phyloP scores from a whole-genome alignment of 1,140 invertebrate species.

The Drosophila rhopaloa region DNA sequence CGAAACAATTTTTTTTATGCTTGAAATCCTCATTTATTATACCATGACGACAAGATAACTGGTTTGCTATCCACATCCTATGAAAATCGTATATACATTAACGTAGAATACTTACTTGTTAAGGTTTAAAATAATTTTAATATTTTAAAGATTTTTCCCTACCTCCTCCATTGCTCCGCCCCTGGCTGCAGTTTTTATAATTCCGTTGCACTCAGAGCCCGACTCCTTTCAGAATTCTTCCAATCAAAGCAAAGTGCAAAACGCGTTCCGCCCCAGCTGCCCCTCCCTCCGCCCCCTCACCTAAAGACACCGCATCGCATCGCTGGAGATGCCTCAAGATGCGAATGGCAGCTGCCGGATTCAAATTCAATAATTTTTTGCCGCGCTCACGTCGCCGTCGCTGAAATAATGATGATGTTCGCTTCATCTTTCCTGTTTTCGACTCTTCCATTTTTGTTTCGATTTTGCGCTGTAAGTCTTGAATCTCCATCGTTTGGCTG shows the following conservation, averaged over 20 bases:
- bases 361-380: conserved; percentile 68
- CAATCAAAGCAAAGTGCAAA: conserved; percentile 56
- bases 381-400: conserved; percentile 27
- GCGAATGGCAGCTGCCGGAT: conserved; percentile 56
- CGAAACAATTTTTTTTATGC: too few relatives aligned
- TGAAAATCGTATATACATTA: too few relatives aligned
- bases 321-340: conserved; percentile 19
- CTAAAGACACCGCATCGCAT: not conserved
- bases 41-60: too few relatives aligned
- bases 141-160: not conserved
- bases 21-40: too few relatives aligned
- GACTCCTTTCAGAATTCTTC: conserved; percentile 34
- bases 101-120: too few relatives aligned
- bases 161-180: conserved; percentile 16
- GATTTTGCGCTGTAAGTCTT: conserved; percentile 17
- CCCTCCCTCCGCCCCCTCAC: not conserved
- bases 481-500: not conserved
- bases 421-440: conserved; percentile 47
- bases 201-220: conserved; percentile 15
- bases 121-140: conserved; percentile 1
- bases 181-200: conserved; percentile 30
- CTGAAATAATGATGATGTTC: conserved; percentile 54
- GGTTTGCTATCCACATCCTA: too few relatives aligned
- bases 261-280: conserved; percentile 34
- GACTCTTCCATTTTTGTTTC: conserved; percentile 52